Conservation (phyloP, 2,888 invertebrate genomes). For the Lamproptera curius region DNA sequence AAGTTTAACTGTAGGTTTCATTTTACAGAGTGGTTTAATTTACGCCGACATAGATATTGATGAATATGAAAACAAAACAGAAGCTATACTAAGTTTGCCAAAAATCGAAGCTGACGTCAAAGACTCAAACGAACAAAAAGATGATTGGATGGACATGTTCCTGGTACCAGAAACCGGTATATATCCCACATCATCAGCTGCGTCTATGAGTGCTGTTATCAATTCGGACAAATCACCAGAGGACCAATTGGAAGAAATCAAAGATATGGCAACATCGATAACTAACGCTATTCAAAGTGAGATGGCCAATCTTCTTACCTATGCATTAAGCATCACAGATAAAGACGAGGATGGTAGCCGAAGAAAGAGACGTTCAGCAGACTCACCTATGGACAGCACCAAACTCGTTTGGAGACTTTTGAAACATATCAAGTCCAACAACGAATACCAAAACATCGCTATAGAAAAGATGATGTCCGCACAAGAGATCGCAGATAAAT, state of each 20-base stretch:
- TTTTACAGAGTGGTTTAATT: slow-evolving; percentile 45
- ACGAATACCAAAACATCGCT: slow-evolving; percentile 68
- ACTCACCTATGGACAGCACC: slow-evolving; percentile 61
- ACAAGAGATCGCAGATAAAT: slow-evolving; percentile 70
- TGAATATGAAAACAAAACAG: slow-evolving; percentile 30
- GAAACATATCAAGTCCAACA: slow-evolving; percentile 63
- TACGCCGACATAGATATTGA: slow-evolving; percentile 35
- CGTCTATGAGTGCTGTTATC: slow-evolving; percentile 53
- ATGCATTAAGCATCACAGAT: slow-evolving; percentile 42
- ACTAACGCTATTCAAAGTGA: slow-evolving; percentile 52
- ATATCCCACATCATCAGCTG: slow-evolving; percentile 46
- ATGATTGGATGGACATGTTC: slow-evolving; percentile 54
- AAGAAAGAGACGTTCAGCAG: slow-evolving; percentile 53
- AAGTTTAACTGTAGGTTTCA: slow-evolving; percentile 2
- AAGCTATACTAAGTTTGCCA: slow-evolving; percentile 17
- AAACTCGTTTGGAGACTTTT: slow-evolving; percentile 55
- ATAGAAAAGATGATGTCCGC: slow-evolving; percentile 73
- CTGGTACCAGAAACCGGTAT: slow-evolving; percentile 35
- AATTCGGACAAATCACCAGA: slow-evolving; percentile 52
- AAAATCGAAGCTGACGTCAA: slow-evolving; percentile 34
- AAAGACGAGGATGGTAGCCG: slow-evolving; percentile 37
- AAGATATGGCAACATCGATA: slow-evolving; percentile 54
- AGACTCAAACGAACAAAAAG: slow-evolving; percentile 36
- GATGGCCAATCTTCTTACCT: slow-evolving; percentile 52
- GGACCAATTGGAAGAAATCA: slow-evolving; percentile 61